Percentiles rank a stretch among this genome's conserved stretches.
phyloP scores from a whole-genome alignment of 2,797 vertebrate species.

The Helostoma temminkii region DNA sequence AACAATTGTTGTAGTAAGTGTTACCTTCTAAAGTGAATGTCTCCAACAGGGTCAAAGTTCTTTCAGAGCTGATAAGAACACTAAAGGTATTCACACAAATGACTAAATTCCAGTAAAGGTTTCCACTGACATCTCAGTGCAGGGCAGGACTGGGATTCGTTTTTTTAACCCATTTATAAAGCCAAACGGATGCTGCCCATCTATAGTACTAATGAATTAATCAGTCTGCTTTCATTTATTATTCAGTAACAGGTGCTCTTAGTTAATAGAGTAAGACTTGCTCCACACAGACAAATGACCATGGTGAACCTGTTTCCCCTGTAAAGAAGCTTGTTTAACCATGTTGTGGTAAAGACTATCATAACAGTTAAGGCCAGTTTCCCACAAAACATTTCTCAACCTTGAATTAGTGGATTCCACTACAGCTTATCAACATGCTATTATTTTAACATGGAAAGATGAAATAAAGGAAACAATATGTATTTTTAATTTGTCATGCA shows the following conservation, averaged over 20 bases:
- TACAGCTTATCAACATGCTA: not conserved
- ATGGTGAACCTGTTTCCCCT: constrained; percentile 27
- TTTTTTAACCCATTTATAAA: constrained; percentile 50
- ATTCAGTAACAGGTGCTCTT: constrained; percentile 76
- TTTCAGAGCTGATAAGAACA: constrained; percentile 21
- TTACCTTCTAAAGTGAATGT: constrained; percentile 6
- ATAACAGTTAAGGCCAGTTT: constrained; percentile 4
- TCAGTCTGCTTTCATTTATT: constrained; percentile 81
- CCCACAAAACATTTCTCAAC: not conserved
- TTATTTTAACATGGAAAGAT: not conserved
- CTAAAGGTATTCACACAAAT: constrained; percentile 4
- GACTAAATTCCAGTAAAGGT: constrained; percentile 5
- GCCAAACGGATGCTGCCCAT: constrained; percentile 67
- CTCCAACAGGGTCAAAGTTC: constrained; percentile 10
- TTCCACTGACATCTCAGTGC: constrained; percentile 14
- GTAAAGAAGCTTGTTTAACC: constrained; percentile 5
- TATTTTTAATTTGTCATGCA: not conserved
- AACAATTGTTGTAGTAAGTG: not conserved
- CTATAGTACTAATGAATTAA: constrained; percentile 82
- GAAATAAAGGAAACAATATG: not conserved
- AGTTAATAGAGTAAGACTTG: constrained; percentile 59
- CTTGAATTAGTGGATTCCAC: not conserved
- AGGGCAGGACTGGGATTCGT: constrained; percentile 24
- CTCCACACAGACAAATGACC: constrained; percentile 48
- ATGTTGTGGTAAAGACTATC: not conserved